Evolutionary conservation across 2,797 vertebrate genomes (phyloP).

Genomic region (Benthosema pterotum): DNA sequence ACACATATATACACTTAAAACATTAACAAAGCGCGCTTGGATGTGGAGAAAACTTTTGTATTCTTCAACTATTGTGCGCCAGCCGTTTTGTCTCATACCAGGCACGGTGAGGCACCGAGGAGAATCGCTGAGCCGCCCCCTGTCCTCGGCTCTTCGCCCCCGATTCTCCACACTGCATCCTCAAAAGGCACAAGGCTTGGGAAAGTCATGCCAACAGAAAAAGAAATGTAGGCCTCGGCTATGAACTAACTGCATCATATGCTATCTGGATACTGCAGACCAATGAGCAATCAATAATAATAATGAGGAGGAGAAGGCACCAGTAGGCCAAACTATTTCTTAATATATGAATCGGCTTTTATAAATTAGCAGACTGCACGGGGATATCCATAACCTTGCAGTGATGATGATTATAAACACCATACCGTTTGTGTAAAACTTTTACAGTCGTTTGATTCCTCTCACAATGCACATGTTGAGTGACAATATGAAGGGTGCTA

Average conservation of each 20-base stretch:
- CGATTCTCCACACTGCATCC: conserved; percentile 81
- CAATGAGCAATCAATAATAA: background rate
- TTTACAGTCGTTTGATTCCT: conserved; percentile 34
- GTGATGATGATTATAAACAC: too few relatives aligned
- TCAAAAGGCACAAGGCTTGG: conserved; percentile 77
- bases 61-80: conserved; percentile 56
- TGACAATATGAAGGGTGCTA: too few relatives aligned
- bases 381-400: too few relatives aligned
- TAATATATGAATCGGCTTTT: too few relatives aligned
- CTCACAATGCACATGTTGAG: conserved; percentile 46
- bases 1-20: background rate
- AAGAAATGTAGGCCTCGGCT: conserved; percentile 48
- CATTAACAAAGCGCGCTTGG: background rate
- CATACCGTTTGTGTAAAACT: too few relatives aligned
- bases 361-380: too few relatives aligned
- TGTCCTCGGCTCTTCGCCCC: conserved; percentile 73
- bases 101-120: conserved; percentile 77
- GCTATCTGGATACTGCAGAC: too few relatives aligned
- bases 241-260: conserved; percentile 38
- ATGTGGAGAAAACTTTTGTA: conserved; percentile 25
- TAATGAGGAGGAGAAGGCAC: too few relatives aligned
- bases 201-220: conserved; percentile 72
- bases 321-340: too few relatives aligned
- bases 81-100: conserved; percentile 65
- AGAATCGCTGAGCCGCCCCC: conserved; percentile 83